Percentiles rank a stretch among this genome's conserved stretches.
phyloP scores from a whole-genome alignment of 2,797 vertebrate genomes.

The Semotilus atromaculatus region DNA sequence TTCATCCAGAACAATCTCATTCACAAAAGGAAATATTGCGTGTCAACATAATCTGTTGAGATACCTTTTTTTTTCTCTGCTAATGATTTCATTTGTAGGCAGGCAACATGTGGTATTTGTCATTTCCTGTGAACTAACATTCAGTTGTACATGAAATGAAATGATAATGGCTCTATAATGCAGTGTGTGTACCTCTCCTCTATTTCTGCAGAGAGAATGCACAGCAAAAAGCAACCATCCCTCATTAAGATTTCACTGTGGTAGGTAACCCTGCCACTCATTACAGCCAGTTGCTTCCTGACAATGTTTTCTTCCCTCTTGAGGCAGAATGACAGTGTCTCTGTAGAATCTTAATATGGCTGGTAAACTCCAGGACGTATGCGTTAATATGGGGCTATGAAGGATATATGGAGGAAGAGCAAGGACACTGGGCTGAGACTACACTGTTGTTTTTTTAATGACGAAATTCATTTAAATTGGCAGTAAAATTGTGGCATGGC shows the following conservation, averaged over 20 bases:
- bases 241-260: slow-evolving; percentile 77
- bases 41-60: slow-evolving; percentile 14
- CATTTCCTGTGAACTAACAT: slow-evolving; percentile 11
- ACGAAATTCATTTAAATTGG: not conserved
- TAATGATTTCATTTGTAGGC: slow-evolving; percentile 40
- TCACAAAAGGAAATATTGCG: slow-evolving; percentile 14
- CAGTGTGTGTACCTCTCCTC: slow-evolving; percentile 47
- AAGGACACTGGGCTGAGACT: not conserved
- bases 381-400: slow-evolving; percentile 43
- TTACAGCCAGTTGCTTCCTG: slow-evolving; percentile 78
- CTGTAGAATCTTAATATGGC: slow-evolving; percentile 76
- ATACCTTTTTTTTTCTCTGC: not conserved
- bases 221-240: slow-evolving; percentile 62
- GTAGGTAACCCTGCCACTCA: slow-evolving; percentile 77
- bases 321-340: slow-evolving; percentile 68
- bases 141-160: slow-evolving; percentile 25
- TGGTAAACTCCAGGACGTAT: slow-evolving; percentile 63
- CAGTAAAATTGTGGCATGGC: not conserved
- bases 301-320: slow-evolving; percentile 72
- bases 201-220: slow-evolving; percentile 60
- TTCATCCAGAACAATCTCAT: slow-evolving; percentile 23
- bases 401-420: slow-evolving; percentile 7
- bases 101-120: slow-evolving; percentile 26
- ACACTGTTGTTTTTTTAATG: not conserved
- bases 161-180: slow-evolving; percentile 19